Conservation (phyloP, 2,888 invertebrate genomes). For the Aphidius colemani region DNA sequence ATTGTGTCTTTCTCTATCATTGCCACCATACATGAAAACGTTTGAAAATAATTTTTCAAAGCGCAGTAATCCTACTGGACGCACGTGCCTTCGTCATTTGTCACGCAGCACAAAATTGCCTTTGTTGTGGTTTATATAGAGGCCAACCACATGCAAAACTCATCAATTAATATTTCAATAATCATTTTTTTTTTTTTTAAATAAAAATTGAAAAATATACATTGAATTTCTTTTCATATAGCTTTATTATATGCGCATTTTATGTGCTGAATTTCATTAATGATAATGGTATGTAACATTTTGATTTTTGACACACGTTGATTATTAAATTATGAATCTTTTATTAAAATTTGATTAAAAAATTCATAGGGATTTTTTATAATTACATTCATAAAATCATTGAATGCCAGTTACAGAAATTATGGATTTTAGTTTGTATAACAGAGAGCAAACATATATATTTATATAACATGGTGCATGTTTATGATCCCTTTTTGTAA, state of each 20-base stretch:
- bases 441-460: too few species aligned
- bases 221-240: not conserved
- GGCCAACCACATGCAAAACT: not conserved
- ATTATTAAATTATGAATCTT: not conserved
- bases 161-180: not conserved
- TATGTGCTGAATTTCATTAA: too few species aligned
- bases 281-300: not conserved
- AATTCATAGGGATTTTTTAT: not conserved
- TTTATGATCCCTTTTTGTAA: too few species aligned
- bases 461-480: too few species aligned
- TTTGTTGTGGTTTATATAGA: constrained; percentile 2
- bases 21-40: constrained; percentile 22
- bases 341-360: not conserved
- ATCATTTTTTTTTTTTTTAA: not conserved
- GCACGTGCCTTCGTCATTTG: constrained; percentile 42
- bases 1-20: constrained; percentile 36
- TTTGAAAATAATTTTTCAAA: constrained; percentile 47
- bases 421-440: too few species aligned
- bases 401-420: too few species aligned
- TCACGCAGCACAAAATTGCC: not conserved
- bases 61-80: constrained; percentile 41
- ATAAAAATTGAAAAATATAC: not conserved
- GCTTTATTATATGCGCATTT: too few species aligned
- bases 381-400: not conserved
- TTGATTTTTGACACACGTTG: not conserved